Evolutionary conservation across 2,113 vertebrate genomes (phyloP).

Genomic region (Excalfactoria chinensis): DNA sequence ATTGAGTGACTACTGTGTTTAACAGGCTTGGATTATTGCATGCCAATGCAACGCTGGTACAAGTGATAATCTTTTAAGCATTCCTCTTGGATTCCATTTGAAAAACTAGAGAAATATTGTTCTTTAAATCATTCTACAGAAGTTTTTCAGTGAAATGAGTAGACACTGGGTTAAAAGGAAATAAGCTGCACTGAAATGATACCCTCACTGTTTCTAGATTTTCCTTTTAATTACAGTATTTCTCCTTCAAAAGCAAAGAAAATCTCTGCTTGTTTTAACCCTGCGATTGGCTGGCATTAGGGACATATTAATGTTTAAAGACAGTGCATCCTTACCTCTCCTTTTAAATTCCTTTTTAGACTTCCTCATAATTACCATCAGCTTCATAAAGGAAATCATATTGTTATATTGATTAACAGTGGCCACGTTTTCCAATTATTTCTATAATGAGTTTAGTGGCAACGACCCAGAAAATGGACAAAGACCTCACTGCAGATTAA

Average conservation of each 20-base stretch:
- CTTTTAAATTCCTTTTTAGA: constrained; percentile 4
- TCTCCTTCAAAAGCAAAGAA: not conserved
- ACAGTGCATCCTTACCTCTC: not conserved
- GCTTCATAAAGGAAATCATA: constrained; percentile 53
- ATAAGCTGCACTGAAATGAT: not conserved
- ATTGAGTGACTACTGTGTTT: not conserved
- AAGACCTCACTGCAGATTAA: constrained; percentile 60
- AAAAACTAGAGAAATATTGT: not conserved
- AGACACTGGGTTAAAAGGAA: not conserved
- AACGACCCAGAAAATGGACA: constrained; percentile 77
- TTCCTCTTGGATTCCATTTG: not conserved
- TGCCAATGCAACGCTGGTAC: not conserved
- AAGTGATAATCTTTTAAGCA: not conserved
- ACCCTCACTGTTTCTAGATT: not conserved
- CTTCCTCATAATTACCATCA: constrained; percentile 47
- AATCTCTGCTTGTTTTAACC: not conserved
- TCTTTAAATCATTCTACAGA: not conserved
- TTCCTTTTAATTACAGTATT: not conserved
- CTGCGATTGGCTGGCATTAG: not conserved
- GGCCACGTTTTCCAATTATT: constrained; percentile 73
- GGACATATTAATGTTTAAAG: not conserved
- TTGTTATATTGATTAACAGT: constrained; percentile 71
- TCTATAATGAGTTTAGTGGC: constrained; percentile 73
- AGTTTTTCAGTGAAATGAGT: not conserved
- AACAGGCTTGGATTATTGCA: not conserved